Evolutionary conservation across 2,113 vertebrate genomes (phyloP).

Genomic region (Puntigrus tetrazona): DNA sequence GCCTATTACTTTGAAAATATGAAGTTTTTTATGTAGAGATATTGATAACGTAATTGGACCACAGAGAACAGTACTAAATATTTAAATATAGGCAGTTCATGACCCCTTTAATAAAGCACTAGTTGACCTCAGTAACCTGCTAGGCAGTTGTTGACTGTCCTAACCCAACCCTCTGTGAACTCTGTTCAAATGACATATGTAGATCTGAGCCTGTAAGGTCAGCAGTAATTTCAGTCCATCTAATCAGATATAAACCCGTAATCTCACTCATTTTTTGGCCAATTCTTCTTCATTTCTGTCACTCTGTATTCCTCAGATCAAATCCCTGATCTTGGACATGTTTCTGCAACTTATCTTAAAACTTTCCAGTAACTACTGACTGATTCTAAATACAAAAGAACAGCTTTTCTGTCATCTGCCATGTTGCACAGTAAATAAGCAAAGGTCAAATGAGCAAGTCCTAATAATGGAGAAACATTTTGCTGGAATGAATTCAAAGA

Average conservation of each 20-base stretch:
- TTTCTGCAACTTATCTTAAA: not conserved
- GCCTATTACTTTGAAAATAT: too few relatives aligned
- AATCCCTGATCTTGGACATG: conserved; percentile 52
- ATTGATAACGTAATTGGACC: too few relatives aligned
- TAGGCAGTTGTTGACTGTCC: not conserved
- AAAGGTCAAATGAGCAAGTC: too few relatives aligned
- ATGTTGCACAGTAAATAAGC: not conserved
- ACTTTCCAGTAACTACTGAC: not conserved
- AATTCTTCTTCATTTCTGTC: conserved; percentile 50
- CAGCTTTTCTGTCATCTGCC: not conserved
- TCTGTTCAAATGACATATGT: not conserved
- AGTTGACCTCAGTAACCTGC: not conserved
- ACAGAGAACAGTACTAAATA: too few relatives aligned
- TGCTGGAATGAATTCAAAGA: not conserved
- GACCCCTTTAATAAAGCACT: not conserved
- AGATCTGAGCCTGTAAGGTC: not conserved
- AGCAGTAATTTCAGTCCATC: not conserved
- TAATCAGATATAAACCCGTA: conserved; percentile 52
- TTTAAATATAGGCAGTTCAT: too few relatives aligned
- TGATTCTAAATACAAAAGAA: not conserved
- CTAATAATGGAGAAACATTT: not conserved
- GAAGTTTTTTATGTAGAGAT: too few relatives aligned
- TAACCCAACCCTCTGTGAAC: not conserved
- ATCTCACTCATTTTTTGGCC: conserved; percentile 61
- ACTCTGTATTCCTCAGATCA: conserved; percentile 51